A percentile compares a stretch with the other conserved stretches of the same genome.
Conservation (phyloP, 2,113 vertebrate species). For the Taurulus bubalis region DNA sequence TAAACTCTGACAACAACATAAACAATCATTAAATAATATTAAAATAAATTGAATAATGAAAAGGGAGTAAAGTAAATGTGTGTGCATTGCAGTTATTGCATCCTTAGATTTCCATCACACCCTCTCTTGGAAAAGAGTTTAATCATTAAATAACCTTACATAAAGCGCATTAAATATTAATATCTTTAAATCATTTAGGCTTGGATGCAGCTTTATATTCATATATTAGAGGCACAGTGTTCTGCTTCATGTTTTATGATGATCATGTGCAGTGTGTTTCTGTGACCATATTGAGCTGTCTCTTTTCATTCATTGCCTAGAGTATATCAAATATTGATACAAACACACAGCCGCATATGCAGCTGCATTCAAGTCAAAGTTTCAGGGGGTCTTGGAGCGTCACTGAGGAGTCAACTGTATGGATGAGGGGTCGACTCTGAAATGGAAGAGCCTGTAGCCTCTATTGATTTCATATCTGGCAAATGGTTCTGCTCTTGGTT, state of each 20-base stretch:
- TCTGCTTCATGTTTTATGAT: slow-evolving; percentile 22
- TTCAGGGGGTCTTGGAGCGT: not conserved
- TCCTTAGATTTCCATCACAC: slow-evolving; percentile 7
- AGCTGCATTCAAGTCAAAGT: slow-evolving; percentile 35
- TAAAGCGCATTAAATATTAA: slow-evolving; percentile 42
- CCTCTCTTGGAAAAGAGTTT: slow-evolving; percentile 2
- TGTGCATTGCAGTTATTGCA: slow-evolving; percentile 1
- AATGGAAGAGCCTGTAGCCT: not conserved
- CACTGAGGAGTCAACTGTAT: not conserved
- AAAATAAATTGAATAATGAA: not conserved
- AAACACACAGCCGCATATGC: slow-evolving; percentile 41
- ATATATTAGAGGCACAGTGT: slow-evolving; percentile 13
- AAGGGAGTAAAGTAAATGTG: not conserved
- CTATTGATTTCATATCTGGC: slow-evolving; percentile 56
- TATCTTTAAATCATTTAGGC: slow-evolving; percentile 33
- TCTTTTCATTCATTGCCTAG: slow-evolving; percentile 13
- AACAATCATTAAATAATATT: not conserved
- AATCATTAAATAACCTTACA: slow-evolving; percentile 38
- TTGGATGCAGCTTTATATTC: slow-evolving; percentile 17
- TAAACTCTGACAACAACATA: not conserved
- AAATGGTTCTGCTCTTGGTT: slow-evolving; percentile 23
- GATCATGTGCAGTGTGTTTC: slow-evolving; percentile 18
- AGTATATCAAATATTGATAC: slow-evolving; percentile 57
- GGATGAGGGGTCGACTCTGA: slow-evolving; percentile 22
- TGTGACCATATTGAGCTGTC: slow-evolving; percentile 10